Percentiles rank a stretch among this genome's conserved stretches.
Conservation (phyloP, 1,140 invertebrate species). For the Papilio xuthus region DNA sequence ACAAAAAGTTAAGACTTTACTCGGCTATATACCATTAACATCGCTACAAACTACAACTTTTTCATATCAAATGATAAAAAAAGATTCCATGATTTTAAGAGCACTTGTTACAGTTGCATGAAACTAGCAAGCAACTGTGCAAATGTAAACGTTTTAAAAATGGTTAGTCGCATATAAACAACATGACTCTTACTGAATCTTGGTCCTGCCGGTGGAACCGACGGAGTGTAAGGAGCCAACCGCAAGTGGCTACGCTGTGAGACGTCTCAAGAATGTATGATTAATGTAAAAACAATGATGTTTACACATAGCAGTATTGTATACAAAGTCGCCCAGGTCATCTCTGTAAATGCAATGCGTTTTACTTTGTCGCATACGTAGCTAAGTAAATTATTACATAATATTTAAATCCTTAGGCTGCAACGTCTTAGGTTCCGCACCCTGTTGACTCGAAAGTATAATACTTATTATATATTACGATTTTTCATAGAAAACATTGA, state of each 20-base stretch:
- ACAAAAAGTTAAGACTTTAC: conserved; percentile 4
- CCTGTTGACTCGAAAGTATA: background rate
- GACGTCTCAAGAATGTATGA: background rate
- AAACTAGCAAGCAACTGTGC: background rate
- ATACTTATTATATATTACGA: no score
- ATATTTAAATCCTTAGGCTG: background rate
- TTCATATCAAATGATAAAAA: background rate
- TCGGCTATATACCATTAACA: background rate
- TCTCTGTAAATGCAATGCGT: background rate
- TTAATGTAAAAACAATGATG: background rate
- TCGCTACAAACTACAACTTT: background rate
- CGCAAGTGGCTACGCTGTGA: background rate
- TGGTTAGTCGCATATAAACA: no score
- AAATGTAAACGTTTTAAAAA: background rate
- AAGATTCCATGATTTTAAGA: background rate
- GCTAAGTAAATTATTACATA: background rate
- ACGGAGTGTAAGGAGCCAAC: no score
- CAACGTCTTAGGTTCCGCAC: background rate
- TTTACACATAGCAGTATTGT: background rate
- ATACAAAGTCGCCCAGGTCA: background rate
- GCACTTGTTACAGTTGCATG: background rate
- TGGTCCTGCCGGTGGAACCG: no score
- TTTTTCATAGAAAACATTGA: no score
- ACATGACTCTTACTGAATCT: no score
- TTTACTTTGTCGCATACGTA: background rate